Conservation (phyloP, 2,888 invertebrate species). For the Adelognathus sp. region DNA sequence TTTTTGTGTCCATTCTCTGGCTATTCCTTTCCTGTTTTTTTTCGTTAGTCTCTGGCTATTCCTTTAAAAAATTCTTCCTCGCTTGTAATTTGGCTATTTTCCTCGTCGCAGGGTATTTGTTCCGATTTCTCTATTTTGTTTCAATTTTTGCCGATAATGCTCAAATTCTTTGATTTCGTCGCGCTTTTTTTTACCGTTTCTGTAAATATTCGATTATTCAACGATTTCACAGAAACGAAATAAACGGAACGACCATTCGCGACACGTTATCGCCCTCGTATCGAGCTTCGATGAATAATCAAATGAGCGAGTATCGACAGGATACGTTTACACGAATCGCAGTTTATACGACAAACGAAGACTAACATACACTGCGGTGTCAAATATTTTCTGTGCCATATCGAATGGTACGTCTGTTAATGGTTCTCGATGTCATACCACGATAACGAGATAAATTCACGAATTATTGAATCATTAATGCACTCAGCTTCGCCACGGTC, state of each 20-base stretch:
- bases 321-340: not conserved
- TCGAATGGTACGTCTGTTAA: conserved; percentile 12
- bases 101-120: too few species aligned
- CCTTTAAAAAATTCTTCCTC: too few species aligned
- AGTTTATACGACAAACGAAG: not conserved
- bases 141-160: too few species aligned
- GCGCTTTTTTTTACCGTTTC: too few species aligned
- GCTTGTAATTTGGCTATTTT: too few species aligned
- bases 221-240: not conserved
- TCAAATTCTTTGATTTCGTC: too few species aligned
- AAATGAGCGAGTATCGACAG: not conserved
- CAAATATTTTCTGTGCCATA: not conserved
- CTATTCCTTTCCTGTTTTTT: too few species aligned
- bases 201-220: too few species aligned
- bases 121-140: too few species aligned
- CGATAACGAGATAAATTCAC: not conserved
- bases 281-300: not conserved
- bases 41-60: too few species aligned
- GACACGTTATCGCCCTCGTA: not conserved
- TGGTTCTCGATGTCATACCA: not conserved
- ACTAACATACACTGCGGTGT: not conserved
- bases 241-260: not conserved
- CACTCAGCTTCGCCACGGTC: not conserved
- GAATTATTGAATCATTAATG: conserved; percentile 16
- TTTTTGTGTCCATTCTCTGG: too few species aligned